These are phyloP conservation scores for Rhysida immarginata DNA, from an alignment of 1,140 invertebrate genomes.

Conservation along the genomic window DNA sequence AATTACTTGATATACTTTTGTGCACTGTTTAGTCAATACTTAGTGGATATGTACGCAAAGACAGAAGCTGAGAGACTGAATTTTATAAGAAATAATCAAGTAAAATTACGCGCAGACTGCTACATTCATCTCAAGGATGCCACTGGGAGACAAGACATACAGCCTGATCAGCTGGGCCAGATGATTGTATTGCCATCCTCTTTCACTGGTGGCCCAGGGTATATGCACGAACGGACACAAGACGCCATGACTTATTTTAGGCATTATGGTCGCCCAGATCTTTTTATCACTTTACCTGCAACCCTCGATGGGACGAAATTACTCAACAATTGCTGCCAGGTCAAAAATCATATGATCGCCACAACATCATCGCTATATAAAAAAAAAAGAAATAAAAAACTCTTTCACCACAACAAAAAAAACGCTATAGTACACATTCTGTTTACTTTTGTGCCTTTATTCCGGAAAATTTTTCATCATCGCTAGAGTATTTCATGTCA, in stretches of 20 bases:
- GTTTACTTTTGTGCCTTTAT: too few relatives aligned
- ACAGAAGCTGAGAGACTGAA: background rate
- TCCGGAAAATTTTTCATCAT: too few relatives aligned
- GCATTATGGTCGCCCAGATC: background rate
- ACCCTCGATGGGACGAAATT: background rate
- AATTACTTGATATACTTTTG: slow-evolving; percentile 22
- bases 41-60: background rate
- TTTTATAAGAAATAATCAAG: slow-evolving; percentile 18
- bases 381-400: too few relatives aligned
- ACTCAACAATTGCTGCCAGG: background rate
- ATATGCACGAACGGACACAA: background rate
- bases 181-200: background rate
- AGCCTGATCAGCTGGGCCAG: background rate
- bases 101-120: background rate
- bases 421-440: too few relatives aligned
- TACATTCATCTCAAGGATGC: background rate
- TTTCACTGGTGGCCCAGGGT: background rate
- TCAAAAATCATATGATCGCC: slow-evolving; percentile 4
- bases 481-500: background rate
- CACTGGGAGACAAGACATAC: background rate
- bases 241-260: background rate
- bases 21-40: slow-evolving; percentile 11
- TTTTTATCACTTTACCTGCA: background rate
- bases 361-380: background rate
- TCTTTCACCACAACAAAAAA: too few relatives aligned